Evolutionary conservation across 2,113 vertebrate genomes (phyloP), one percentile per base, ranked within the genome.

Genomic region (Calypte anna): DNA sequence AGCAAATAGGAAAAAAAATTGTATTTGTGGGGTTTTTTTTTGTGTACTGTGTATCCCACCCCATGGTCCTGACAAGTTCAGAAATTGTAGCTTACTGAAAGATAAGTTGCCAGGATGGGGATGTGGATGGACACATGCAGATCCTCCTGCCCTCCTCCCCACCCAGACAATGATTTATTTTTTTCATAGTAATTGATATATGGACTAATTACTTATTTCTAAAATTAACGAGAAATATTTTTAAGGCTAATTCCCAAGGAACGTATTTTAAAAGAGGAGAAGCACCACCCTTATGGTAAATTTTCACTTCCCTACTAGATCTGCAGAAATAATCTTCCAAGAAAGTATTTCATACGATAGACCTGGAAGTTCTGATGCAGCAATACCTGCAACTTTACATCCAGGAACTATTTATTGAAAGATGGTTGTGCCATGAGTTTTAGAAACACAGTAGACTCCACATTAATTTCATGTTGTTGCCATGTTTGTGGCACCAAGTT

Each of bases 331-430:
- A 3, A 21, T 36, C 53, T 70, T 82, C 19, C 80, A 75, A 57
- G 10, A 3, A 58, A 11, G 8, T 46, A 19, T 30, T 74, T n/a
- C 10, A 3, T 1, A 0, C 7, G 16, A 30, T 16, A 38, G 62
- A 24, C 7, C 0, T 8, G 50, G 58, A 28, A 80, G 30, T 44
- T 76, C 10, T 40, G 67, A 31, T 69, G 53, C 13, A 50, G 36
- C 3, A 27, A 17, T 51, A 27, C 6, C 1, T 13, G 4, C 23
- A 70, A 33, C n/a, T 36, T 40, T 33, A 27, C 43, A 36, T 38
- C 12, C 12, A 76, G 46, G 27, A 74, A 15, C 50, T 24, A 27
- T 22, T 58, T 80, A 20, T 18, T 78, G 50, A 43, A 33, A 44
- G 53, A 21, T 44, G 24, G 7, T 7, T 57, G 17, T 54, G 13